These are phyloP conservation scores for Murina feae DNA, from an alignment of 2,113 vertebrate species.

Conservation along the genomic window DNA sequence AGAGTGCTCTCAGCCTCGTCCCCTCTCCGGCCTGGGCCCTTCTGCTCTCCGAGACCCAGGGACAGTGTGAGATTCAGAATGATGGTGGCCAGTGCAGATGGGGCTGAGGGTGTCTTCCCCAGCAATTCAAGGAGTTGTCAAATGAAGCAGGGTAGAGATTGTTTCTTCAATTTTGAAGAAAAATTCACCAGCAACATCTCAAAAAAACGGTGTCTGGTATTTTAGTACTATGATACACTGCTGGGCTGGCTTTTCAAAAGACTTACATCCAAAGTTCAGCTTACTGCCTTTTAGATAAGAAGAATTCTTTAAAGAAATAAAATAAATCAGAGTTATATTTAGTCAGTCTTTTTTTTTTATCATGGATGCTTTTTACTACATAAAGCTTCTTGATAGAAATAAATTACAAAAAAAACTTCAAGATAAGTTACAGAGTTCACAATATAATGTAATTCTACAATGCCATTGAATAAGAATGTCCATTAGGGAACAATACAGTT, in stretches of 20 bases:
- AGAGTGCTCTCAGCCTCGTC: accelerated
- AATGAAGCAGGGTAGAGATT: neutral
- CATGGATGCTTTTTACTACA: neutral
- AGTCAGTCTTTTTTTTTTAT: neutral
- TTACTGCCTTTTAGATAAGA: neutral
- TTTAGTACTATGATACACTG: neutral
- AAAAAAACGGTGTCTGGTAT: neutral
- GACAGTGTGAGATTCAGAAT: neutral
- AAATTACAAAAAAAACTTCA: neutral
- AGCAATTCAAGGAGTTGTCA: neutral
- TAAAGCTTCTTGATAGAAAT: neutral
- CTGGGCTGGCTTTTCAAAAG: neutral
- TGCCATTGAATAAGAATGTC: neutral
- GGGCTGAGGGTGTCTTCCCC: neutral
- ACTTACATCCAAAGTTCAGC: neutral
- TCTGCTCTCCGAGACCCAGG: neutral
- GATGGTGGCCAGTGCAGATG: too few relatives aligned
- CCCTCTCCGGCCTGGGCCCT: too few relatives aligned
- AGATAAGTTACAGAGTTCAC: neutral
- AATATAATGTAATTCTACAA: neutral
- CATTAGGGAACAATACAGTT: neutral
- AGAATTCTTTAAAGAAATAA: neutral
- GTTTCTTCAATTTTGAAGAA: neutral
- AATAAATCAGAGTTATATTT: neutral
- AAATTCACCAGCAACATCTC: neutral